A percentile compares a stretch with the other conserved stretches of the same genome.
Evolutionary conservation across 2,888 invertebrate species (phyloP).

Genomic region (Tridacna crocea): DNA sequence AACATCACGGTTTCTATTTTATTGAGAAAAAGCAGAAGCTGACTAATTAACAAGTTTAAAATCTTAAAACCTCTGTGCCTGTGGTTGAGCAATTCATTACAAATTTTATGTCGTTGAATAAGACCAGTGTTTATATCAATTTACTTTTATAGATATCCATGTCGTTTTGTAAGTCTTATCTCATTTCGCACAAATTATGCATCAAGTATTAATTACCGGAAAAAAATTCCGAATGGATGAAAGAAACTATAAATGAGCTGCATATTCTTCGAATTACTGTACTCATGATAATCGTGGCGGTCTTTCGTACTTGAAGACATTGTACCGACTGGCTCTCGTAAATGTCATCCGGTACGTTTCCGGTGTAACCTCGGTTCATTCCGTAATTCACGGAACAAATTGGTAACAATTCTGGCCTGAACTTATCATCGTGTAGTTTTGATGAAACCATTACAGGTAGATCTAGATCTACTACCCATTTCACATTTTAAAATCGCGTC

Average conservation of each 20-base stretch:
- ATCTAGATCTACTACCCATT: too few relatives aligned
- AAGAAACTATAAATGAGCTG: slow-evolving; percentile 10
- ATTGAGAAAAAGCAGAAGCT: too few relatives aligned
- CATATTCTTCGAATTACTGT: neutral
- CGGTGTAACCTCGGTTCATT: slow-evolving; percentile 2
- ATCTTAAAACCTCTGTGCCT: too few relatives aligned
- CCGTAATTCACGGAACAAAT: neutral
- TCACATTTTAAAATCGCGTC: too few relatives aligned
- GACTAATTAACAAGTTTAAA: too few relatives aligned
- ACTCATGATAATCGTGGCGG: neutral
- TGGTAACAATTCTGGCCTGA: neutral
- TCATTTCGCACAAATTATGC: slow-evolving; percentile 6
- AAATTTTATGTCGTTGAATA: too few relatives aligned
- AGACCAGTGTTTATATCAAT: too few relatives aligned
- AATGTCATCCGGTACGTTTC: slow-evolving; percentile 13
- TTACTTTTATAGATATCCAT: too few relatives aligned
- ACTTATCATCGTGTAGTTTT: neutral
- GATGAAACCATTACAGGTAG: too few relatives aligned
- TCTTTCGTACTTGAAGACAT: neutral
- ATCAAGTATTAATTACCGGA: slow-evolving; percentile 9
- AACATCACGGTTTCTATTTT: too few relatives aligned
- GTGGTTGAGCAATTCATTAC: too few relatives aligned
- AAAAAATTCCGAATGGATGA: slow-evolving; percentile 8
- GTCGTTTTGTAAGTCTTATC: slow-evolving; percentile 3
- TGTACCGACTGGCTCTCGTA: neutral